These are phyloP conservation scores for Cacajao melanocephalus DNA, from an alignment of 2,797 vertebrate species.

Conservation along the genomic window DNA sequence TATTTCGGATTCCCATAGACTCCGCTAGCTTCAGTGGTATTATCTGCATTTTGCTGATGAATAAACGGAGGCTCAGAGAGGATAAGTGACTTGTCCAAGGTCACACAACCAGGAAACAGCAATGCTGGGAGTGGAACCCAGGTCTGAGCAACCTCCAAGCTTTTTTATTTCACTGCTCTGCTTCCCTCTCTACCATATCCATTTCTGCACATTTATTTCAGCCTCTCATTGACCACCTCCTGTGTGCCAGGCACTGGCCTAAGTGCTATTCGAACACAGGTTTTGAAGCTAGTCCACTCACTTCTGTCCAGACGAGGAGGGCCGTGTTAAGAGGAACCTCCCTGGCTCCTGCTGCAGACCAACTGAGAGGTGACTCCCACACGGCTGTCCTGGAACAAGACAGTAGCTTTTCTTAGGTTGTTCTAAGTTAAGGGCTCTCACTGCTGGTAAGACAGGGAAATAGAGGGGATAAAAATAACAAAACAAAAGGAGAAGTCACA, in stretches of 20 bases:
- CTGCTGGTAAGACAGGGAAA: slow-evolving; percentile 48
- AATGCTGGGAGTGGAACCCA: too few species aligned
- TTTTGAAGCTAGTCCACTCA: fast-evolving
- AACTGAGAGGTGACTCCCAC: neutral
- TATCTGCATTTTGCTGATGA: neutral
- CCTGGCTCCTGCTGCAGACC: neutral
- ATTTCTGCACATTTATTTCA: neutral
- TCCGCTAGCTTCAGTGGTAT: neutral
- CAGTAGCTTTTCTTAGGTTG: slow-evolving; percentile 30
- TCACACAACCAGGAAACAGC: neutral
- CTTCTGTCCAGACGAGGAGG: neutral
- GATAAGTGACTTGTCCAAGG: neutral
- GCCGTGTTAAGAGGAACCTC: fast-evolving
- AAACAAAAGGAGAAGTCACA: slow-evolving; percentile 60
- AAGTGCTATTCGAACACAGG: too few species aligned
- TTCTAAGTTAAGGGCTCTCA: slow-evolving; percentile 53
- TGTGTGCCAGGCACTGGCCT: neutral
- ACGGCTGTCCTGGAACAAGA: neutral
- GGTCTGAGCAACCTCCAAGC: neutral
- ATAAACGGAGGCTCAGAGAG: neutral
- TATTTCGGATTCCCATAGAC: neutral
- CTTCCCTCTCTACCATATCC: neutral
- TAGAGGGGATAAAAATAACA: slow-evolving; percentile 67
- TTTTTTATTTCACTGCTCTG: neutral
- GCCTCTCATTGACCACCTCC: neutral